Evolutionary conservation across 2,797 vertebrate species (phyloP).

Genomic region (Chiloscyllium punctatum): DNA sequence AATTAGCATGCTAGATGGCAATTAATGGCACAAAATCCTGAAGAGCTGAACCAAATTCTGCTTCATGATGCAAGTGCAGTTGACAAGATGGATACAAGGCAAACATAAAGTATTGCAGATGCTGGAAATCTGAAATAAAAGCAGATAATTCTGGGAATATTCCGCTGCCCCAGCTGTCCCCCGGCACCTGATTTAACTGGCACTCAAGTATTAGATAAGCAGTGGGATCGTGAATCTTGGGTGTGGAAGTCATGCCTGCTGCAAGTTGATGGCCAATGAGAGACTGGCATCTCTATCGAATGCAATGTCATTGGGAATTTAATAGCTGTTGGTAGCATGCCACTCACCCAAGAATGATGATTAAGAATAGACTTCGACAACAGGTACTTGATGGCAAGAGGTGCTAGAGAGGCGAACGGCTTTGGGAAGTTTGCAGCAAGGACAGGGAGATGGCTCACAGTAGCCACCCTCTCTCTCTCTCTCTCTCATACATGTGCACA

Average conservation of each 20-base stretch:
- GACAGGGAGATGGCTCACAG: background rate
- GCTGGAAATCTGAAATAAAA: background rate
- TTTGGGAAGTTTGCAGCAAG: background rate
- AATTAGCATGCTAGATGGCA: background rate
- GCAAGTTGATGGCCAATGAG: background rate
- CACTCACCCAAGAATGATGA: background rate
- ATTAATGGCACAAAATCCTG: constrained; percentile 34
- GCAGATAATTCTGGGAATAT: background rate
- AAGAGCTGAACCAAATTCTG: constrained; percentile 28
- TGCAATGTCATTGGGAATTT: background rate
- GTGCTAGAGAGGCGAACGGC: background rate
- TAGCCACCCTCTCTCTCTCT: too few relatives aligned
- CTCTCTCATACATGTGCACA: too few relatives aligned
- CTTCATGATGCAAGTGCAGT: background rate
- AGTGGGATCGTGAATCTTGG: too few relatives aligned
- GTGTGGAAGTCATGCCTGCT: background rate
- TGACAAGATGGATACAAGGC: background rate
- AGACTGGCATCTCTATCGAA: background rate
- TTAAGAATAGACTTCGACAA: background rate
- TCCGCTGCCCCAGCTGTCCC: background rate
- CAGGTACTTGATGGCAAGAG: background rate
- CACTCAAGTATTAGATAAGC: background rate
- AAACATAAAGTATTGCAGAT: background rate
- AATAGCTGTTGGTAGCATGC: too few relatives aligned
- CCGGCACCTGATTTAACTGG: background rate